A percentile compares a stretch with the other conserved stretches of the same genome.
Evolutionary conservation across 37 sponge, comb jelly and placozoan species (phyloP).

Genomic region (Oopsacas minuta): DNA sequence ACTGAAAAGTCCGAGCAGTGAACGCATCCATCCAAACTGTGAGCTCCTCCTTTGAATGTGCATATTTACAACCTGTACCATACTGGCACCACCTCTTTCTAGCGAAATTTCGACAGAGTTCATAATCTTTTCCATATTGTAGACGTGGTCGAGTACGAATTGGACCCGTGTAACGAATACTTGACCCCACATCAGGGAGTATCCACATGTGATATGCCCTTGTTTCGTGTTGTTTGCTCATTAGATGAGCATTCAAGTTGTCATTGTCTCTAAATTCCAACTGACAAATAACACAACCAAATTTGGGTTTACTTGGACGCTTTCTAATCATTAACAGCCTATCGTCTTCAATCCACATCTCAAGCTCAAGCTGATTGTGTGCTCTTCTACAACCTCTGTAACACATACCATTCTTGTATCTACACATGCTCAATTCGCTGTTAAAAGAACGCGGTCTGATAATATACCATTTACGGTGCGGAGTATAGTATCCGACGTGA

Average conservation of each 20-base stretch:
- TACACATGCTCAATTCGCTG: neutral
- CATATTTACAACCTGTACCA: neutral
- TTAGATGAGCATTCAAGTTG: neutral
- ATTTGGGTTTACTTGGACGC: neutral
- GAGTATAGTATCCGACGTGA: neutral
- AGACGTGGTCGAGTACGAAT: neutral
- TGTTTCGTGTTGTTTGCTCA: neutral
- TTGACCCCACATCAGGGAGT: neutral
- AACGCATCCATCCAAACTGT: neutral
- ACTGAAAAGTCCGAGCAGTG: too few species aligned
- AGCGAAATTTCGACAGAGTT: neutral
- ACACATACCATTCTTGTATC: neutral
- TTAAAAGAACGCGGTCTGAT: neutral
- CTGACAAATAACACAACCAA: neutral
- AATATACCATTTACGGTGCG: neutral
- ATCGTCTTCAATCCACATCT: neutral
- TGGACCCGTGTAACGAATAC: neutral
- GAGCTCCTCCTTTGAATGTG: neutral
- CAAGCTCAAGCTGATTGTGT: neutral
- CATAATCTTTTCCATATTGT: neutral
- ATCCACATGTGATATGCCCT: neutral
- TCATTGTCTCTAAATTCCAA: neutral
- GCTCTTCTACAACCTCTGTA: neutral
- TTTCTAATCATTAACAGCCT: neutral
- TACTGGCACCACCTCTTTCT: neutral